Evolutionary conservation across 2,797 vertebrate species (phyloP).

Genomic region (Chiroxiphia lanceolata): DNA sequence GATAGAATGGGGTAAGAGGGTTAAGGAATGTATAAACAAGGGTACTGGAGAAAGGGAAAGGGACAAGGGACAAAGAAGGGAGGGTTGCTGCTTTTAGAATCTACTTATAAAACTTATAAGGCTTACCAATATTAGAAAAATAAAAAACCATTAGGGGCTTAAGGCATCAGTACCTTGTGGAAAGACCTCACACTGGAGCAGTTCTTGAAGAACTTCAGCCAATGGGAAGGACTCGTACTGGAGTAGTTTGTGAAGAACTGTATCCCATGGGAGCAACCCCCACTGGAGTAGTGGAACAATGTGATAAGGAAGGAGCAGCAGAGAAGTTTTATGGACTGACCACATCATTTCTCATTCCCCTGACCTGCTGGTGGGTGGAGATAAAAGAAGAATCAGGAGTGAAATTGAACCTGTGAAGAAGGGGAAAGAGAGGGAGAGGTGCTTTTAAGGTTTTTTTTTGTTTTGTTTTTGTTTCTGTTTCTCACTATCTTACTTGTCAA

Average conservation of each 20-base stretch:
- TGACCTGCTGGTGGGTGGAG: fast-evolving
- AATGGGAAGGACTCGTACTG: background rate
- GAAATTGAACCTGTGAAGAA: background rate
- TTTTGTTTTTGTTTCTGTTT: background rate
- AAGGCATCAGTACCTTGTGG: too few species aligned
- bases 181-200: background rate
- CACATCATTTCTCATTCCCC: background rate
- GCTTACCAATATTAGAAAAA: too few species aligned
- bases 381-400: background rate
- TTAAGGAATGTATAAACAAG: too few species aligned
- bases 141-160: too few species aligned
- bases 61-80: too few species aligned
- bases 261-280: background rate
- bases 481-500: background rate
- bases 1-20: too few species aligned
- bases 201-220: background rate
- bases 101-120: too few species aligned
- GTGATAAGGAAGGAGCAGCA: background rate
- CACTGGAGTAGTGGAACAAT: background rate
- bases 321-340: background rate
- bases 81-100: too few species aligned
- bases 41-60: too few species aligned
- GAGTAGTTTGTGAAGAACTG: background rate
- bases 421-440: background rate
- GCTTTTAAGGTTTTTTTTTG: background rate